Conservation (phyloP, 23 tunicate genomes). For the Diplosoma virens region DNA sequence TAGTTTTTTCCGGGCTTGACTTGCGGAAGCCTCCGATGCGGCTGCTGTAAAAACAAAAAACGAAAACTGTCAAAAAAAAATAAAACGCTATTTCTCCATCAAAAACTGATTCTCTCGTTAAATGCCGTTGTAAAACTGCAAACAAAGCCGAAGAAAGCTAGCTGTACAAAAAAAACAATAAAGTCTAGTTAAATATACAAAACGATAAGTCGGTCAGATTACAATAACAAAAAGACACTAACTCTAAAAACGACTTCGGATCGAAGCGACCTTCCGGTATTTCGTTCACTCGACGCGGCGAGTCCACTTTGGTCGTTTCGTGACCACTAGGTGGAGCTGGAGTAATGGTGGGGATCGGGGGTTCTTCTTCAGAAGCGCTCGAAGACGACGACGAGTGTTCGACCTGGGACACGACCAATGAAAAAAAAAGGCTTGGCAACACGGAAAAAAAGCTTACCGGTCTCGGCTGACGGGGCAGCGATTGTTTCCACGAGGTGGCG, state of each 20-base stretch:
- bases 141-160: no score
- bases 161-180: no score
- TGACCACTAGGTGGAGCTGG: conserved; percentile 39
- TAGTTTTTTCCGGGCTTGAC: not conserved
- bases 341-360: conserved; percentile 41
- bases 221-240: no score
- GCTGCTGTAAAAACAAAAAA: not conserved
- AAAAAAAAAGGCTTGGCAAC: no score
- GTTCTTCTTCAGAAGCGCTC: conserved; percentile 26
- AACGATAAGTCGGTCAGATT: no score
- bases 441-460: conserved; percentile 16
- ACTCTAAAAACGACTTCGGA: conserved; percentile 76
- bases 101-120: no score
- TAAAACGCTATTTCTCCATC: no score
- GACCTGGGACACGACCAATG: no score
- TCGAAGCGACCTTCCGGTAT: conserved; percentile 90
- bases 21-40: not conserved
- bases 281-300: conserved; percentile 53
- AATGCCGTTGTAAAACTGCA: no score
- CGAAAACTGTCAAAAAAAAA: not conserved
- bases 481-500: no score
- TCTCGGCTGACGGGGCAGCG: conserved; percentile 1
- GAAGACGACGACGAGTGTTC: not conserved
- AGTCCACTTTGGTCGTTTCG: conserved; percentile 26
- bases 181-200: no score